Evolutionary conservation across 2,888 invertebrate species (phyloP).

Genomic region (Nomada hirtipes): DNA sequence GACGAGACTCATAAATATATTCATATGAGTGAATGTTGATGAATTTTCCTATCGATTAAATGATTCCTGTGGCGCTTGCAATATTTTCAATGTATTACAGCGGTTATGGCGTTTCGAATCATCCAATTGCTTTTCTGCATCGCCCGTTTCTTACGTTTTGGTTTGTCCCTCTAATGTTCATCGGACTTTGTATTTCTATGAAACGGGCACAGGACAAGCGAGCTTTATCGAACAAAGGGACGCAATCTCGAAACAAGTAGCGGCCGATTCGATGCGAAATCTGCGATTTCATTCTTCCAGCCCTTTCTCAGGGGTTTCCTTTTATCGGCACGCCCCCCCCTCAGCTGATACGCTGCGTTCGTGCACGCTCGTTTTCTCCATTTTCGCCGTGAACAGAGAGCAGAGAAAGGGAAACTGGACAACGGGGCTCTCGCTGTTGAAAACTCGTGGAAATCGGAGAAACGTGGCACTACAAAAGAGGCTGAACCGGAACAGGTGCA

Average conservation of each 20-base stretch:
- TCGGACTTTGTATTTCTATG: neutral
- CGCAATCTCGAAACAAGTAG: slow-evolving; percentile 1
- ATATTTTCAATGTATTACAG: no score
- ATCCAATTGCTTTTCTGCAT: no score
- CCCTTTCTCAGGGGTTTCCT: slow-evolving; percentile 11
- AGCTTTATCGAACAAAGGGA: neutral
- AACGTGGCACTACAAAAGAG: slow-evolving; percentile 20
- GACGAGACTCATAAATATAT: no score
- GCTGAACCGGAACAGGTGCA: slow-evolving; percentile 35
- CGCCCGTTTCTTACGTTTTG: no score
- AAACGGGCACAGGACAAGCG: neutral
- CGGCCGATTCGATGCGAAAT: neutral
- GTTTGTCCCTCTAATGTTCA: no score
- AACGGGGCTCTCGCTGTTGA: slow-evolving; percentile 19
- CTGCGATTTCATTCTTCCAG: slow-evolving; percentile 28
- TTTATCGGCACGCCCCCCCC: slow-evolving; percentile 12
- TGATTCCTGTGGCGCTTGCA: no score
- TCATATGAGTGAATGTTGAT: no score
- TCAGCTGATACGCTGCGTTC: neutral
- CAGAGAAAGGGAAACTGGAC: slow-evolving; percentile 8
- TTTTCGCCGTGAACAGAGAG: slow-evolving; percentile 3
- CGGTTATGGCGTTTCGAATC: no score
- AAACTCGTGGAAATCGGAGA: slow-evolving; percentile 40
- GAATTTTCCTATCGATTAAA: no score
- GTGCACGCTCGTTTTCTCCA: neutral